phyloP scores from a whole-genome alignment of 2,888 invertebrate genomes.

The Noctua janthina region DNA sequence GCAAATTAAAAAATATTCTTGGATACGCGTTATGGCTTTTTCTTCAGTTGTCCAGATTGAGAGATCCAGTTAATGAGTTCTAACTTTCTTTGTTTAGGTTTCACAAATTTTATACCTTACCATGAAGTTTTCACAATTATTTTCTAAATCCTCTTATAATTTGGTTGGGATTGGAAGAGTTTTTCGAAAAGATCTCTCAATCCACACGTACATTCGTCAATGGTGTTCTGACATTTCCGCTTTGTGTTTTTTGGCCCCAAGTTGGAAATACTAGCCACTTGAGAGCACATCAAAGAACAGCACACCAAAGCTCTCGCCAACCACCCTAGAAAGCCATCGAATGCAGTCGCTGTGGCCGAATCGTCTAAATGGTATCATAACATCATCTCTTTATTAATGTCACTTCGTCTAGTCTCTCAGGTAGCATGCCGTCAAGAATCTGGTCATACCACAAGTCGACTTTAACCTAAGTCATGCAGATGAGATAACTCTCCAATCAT shows the following conservation, averaged over 20 bases:
- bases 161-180: too few species aligned
- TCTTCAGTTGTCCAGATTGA: too few species aligned
- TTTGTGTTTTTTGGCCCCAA: neutral
- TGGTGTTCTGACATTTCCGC: neutral
- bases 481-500: neutral
- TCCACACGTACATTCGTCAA: too few species aligned
- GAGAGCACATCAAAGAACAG: neutral
- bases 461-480: neutral
- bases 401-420: neutral
- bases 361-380: neutral
- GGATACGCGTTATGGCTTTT: too few species aligned
- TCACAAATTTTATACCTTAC: too few species aligned
- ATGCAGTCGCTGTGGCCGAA: neutral
- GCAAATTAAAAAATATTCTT: too few species aligned
- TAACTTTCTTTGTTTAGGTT: too few species aligned
- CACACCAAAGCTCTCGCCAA: neutral
- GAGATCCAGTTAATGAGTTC: too few species aligned
- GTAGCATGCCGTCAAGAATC: neutral
- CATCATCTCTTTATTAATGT: neutral
- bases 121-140: too few species aligned
- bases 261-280: neutral
- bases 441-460: neutral
- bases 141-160: too few species aligned
- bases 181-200: too few species aligned
- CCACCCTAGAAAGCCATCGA: neutral